Evolutionary conservation across 2,888 invertebrate species (phyloP).

Genomic region (Cremastinae sp.): DNA sequence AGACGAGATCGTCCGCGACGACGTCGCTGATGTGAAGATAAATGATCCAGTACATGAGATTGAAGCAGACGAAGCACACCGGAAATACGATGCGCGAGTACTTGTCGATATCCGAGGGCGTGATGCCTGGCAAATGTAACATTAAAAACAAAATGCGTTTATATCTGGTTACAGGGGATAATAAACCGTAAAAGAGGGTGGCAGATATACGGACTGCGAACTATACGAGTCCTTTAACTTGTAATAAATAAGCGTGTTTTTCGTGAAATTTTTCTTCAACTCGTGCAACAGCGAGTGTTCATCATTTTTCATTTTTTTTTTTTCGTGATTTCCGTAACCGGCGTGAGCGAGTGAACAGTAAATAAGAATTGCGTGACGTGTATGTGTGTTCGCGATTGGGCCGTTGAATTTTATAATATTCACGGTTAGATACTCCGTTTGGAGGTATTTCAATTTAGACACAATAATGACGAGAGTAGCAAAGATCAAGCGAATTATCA

Average conservation of each 20-base stretch:
- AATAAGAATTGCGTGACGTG: constrained; percentile 43
- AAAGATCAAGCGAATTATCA: constrained; percentile 25
- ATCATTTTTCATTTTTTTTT: neutral
- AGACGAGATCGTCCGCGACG: constrained; percentile 94
- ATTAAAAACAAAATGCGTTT: constrained; percentile 50
- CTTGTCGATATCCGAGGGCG: constrained; percentile 99
- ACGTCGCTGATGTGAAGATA: constrained; percentile 98
- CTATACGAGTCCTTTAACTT: constrained; percentile 64
- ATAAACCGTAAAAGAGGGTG: no score
- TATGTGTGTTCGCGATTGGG: constrained; percentile 32
- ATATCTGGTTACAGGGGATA: constrained; percentile 44
- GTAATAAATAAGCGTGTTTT: constrained; percentile 61
- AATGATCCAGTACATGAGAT: constrained; percentile 99
- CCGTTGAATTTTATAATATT: constrained; percentile 60
- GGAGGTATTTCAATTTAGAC: constrained; percentile 29
- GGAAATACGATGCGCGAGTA: constrained; percentile 99
- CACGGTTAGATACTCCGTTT: constrained; percentile 48
- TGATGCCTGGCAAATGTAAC: constrained; percentile 83
- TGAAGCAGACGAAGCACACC: constrained; percentile 99
- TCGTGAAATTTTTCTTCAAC: constrained; percentile 35
- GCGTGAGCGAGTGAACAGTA: constrained; percentile 11
- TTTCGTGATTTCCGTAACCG: constrained; percentile 2
- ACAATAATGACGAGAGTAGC: neutral
- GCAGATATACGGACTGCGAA: constrained; percentile 51
- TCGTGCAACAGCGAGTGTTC: constrained; percentile 15